Percentiles rank a stretch among this genome's conserved stretches.
Evolutionary conservation across 2,113 vertebrate species (phyloP).

Genomic region (Dolichotis patagonum): DNA sequence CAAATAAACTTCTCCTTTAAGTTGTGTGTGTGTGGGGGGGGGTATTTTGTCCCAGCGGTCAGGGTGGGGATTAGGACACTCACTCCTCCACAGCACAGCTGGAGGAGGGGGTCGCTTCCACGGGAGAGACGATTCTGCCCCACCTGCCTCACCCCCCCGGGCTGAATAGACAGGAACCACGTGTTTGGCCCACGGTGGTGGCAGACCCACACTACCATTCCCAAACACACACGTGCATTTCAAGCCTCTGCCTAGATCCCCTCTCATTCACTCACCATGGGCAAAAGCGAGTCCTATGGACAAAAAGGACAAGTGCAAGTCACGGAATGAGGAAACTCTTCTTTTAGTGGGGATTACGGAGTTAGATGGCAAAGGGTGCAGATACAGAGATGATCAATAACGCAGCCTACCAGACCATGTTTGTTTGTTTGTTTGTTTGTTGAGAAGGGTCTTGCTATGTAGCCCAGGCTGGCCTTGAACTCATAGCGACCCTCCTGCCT

Average conservation of each 20-base stretch:
- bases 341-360: not conserved
- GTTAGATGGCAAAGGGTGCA: not conserved
- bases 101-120: too few species aligned
- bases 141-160: not conserved
- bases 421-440: not conserved
- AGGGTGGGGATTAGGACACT: not conserved
- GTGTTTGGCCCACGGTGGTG: not conserved
- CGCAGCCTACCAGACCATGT: not conserved
- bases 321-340: not conserved
- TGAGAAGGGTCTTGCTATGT: not conserved
- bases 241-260: not conserved
- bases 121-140: not conserved
- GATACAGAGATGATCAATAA: not conserved
- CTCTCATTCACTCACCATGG: not conserved
- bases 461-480: not conserved
- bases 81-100: not conserved
- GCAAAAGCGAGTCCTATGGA: not conserved
- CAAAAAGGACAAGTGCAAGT: not conserved
- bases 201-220: not conserved
- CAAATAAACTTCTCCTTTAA: not conserved
- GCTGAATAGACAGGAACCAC: not conserved
- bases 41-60: not conserved
- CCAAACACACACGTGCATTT: not conserved
- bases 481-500: not conserved
- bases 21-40: not conserved